Conservation (phyloP, 2,888 invertebrate species). For the Erebia aethiops region DNA sequence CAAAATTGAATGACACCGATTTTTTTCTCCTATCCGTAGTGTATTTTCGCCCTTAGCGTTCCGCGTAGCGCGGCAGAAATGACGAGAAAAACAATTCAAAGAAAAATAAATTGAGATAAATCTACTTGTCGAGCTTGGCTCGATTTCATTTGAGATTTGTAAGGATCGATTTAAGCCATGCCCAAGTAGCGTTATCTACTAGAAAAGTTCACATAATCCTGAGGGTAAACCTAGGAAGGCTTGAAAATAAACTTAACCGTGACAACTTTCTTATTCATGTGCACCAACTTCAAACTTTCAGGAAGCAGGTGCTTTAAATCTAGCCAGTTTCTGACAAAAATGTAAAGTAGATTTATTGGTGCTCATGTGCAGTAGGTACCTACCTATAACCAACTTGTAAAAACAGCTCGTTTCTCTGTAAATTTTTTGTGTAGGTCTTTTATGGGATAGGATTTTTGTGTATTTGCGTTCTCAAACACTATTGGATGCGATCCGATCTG, state of each 20-base stretch:
- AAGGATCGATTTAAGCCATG: not conserved
- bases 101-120: no score
- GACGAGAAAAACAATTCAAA: no score
- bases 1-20: no score
- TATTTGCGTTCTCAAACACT: no score
- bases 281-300: slow-evolving; percentile 6
- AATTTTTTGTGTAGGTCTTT: not conserved
- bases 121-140: no score
- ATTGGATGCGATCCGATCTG: no score
- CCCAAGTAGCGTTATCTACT: not conserved
- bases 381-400: not conserved
- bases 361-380: no score
- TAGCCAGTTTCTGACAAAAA: slow-evolving; percentile 10
- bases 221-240: slow-evolving; percentile 1
- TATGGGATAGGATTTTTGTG: not conserved
- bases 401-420: not conserved
- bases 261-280: slow-evolving; percentile 8
- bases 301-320: not conserved
- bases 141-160: not conserved
- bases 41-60: no score
- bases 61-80: no score
- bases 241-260: not conserved
- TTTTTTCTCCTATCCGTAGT: no score
- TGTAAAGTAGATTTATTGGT: not conserved
- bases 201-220: not conserved